A percentile compares a stretch with the other conserved stretches of the same genome.
Evolutionary conservation across 1,140 invertebrate species (phyloP).

Genomic region (Drosophila obscura): DNA sequence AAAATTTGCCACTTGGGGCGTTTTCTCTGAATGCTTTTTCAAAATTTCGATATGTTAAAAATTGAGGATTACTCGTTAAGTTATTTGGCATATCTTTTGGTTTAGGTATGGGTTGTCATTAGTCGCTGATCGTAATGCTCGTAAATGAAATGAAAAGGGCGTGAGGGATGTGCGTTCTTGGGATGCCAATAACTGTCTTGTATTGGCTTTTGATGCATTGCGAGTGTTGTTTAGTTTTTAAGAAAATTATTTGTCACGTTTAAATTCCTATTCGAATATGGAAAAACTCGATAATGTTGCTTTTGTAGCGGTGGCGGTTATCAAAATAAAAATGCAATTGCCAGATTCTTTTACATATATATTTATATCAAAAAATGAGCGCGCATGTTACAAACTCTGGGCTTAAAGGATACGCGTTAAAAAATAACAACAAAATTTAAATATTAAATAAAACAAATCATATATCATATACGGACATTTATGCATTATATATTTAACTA

Average conservation of each 20-base stretch:
- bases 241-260: constrained; percentile 75
- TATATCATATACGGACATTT: constrained; percentile 49
- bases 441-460: constrained; percentile 81
- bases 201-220: constrained; percentile 47
- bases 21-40: constrained; percentile 47
- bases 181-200: constrained; percentile 33
- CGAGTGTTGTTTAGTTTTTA: constrained; percentile 56
- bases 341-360: constrained; percentile 70
- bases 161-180: constrained; percentile 49
- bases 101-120: constrained; percentile 32
- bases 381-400: constrained; percentile 79
- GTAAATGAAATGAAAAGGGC: constrained; percentile 30
- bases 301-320: constrained; percentile 2
- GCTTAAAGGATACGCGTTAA: constrained; percentile 74
- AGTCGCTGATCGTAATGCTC: constrained; percentile 19
- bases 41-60: constrained; percentile 81
- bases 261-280: constrained; percentile 70
- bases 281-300: constrained; percentile 29
- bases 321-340: constrained; percentile 48
- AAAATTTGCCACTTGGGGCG: constrained; percentile 66
- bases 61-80: constrained; percentile 72
- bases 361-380: constrained; percentile 81
- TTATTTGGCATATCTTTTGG: constrained; percentile 78
- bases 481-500: constrained; percentile 51
- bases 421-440: constrained; percentile 82